A percentile compares a stretch with the other conserved stretches of the same genome.
phyloP scores from a whole-genome alignment of 1,140 invertebrate species.

The Lerema accius region DNA sequence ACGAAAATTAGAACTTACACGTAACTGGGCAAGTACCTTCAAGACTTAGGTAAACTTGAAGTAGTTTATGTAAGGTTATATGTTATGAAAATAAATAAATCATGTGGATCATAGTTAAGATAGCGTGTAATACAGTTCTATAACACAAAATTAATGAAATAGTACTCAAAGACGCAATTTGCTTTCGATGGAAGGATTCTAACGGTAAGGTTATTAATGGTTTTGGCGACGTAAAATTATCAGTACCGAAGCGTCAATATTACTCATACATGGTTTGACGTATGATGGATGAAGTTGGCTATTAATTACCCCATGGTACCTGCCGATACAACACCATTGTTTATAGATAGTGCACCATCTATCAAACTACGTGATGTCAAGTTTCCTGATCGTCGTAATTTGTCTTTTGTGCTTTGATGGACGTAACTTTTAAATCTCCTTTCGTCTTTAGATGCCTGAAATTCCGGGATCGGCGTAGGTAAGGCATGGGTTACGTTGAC shows the following conservation, averaged over 20 bases:
- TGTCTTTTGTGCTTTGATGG: slow-evolving; percentile 63
- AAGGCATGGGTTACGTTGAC: slow-evolving; percentile 8
- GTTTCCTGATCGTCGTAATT: slow-evolving; percentile 65
- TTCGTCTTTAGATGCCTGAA: slow-evolving; percentile 7
- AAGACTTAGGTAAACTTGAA: too few relatives aligned
- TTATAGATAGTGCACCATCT: slow-evolving; percentile 60
- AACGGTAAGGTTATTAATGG: slow-evolving; percentile 36
- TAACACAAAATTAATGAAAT: background rate
- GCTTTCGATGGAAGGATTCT: slow-evolving; percentile 7
- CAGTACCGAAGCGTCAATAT: slow-evolving; percentile 37
- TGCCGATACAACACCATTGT: slow-evolving; percentile 69
- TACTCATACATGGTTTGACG: slow-evolving; percentile 37
- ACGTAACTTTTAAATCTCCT: slow-evolving; percentile 37
- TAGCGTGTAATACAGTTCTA: background rate
- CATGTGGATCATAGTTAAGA: background rate
- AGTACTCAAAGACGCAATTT: slow-evolving; percentile 11
- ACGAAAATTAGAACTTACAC: too few relatives aligned
- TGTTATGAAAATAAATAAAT: background rate
- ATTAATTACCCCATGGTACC: slow-evolving; percentile 73
- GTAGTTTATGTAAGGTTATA: background rate
- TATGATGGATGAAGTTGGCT: slow-evolving; percentile 64
- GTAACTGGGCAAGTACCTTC: too few relatives aligned
- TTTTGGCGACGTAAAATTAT: slow-evolving; percentile 36
- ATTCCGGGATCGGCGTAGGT: slow-evolving; percentile 4
- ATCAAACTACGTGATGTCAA: slow-evolving; percentile 70